Evolutionary conservation across 92 coral and sea anemone genomes (phyloP).

Genomic region (Porites evermanni): DNA sequence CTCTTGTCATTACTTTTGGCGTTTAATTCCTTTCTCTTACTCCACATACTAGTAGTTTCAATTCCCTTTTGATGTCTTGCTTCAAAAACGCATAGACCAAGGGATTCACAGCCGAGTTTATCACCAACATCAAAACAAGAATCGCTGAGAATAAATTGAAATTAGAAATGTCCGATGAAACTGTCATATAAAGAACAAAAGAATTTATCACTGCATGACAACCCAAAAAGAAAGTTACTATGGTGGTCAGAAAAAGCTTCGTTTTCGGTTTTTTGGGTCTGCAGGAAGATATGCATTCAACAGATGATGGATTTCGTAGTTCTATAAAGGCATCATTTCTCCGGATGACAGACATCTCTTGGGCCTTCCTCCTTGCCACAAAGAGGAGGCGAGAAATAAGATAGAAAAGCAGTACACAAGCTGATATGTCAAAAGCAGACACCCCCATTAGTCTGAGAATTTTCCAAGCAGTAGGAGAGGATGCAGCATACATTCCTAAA

Average conservation of each 20-base stretch:
- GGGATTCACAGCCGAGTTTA: constrained; percentile 29
- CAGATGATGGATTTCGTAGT: not conserved
- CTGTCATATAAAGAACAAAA: constrained; percentile 1
- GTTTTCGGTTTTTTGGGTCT: not conserved
- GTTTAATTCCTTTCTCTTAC: not conserved
- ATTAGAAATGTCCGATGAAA: constrained; percentile 6
- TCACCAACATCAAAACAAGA: not conserved
- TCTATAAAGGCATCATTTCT: not conserved
- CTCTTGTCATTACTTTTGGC: not conserved
- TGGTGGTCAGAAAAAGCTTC: not conserved
- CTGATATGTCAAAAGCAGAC: not conserved
- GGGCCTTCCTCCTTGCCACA: constrained; percentile 1
- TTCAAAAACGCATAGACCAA: constrained; percentile 30
- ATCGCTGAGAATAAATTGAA: not conserved
- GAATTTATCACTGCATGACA: constrained; percentile 17
- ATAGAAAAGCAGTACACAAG: constrained; percentile 17
- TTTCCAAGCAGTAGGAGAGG: constrained; percentile 1
- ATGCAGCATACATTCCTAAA: constrained; percentile 6
- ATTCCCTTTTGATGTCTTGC: constrained; percentile 13
- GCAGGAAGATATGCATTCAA: not conserved
- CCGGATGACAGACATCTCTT: not conserved
- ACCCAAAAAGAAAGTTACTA: constrained; percentile 12
- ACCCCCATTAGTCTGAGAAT: not conserved
- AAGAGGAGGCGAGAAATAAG: not conserved
- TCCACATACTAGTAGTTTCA: not conserved